Evolutionary conservation across 92 coral and sea anemone genomes (phyloP).

Genomic region (Phenganax subtilis): DNA sequence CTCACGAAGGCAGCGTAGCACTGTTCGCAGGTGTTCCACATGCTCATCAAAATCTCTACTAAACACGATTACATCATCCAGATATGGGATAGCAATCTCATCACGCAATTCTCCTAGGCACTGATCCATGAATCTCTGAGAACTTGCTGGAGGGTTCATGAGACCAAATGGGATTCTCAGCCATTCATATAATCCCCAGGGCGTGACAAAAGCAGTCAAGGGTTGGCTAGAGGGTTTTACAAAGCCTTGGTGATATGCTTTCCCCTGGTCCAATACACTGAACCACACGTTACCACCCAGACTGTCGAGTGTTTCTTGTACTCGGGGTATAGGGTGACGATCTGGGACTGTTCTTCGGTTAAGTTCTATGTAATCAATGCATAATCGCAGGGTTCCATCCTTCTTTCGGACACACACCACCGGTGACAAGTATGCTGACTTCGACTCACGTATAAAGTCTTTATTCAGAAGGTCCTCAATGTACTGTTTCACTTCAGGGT

Average conservation of each 20-base stretch:
- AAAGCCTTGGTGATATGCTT: slow-evolving; percentile 1
- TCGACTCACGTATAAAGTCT: neutral
- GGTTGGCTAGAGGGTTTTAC: slow-evolving; percentile 7
- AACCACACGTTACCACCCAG: slow-evolving; percentile 9
- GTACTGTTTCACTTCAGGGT: slow-evolving; percentile 20
- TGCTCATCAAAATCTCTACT: slow-evolving; percentile 11
- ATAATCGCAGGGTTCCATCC: slow-evolving; percentile 11
- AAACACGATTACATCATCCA: slow-evolving; percentile 14
- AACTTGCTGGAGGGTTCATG: slow-evolving; percentile 32
- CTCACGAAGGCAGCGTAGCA: slow-evolving; percentile 32
- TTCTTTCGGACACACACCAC: neutral
- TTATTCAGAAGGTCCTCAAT: slow-evolving; percentile 12
- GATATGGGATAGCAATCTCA: slow-evolving; percentile 16
- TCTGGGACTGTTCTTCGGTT: neutral
- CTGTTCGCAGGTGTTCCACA: slow-evolving; percentile 25
- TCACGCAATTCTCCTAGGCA: slow-evolving; percentile 28
- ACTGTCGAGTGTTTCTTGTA: slow-evolving; percentile 11
- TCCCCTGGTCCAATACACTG: slow-evolving; percentile 16
- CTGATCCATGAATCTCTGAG: slow-evolving; percentile 22
- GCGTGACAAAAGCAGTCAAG: neutral
- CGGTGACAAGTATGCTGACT: slow-evolving; percentile 7
- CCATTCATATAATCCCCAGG: slow-evolving; percentile 22
- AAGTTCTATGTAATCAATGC: neutral
- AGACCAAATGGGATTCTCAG: slow-evolving; percentile 27
- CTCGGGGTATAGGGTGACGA: neutral